Conservation (phyloP, 2,113 vertebrate genomes). For the Ardeotis arabs region DNA sequence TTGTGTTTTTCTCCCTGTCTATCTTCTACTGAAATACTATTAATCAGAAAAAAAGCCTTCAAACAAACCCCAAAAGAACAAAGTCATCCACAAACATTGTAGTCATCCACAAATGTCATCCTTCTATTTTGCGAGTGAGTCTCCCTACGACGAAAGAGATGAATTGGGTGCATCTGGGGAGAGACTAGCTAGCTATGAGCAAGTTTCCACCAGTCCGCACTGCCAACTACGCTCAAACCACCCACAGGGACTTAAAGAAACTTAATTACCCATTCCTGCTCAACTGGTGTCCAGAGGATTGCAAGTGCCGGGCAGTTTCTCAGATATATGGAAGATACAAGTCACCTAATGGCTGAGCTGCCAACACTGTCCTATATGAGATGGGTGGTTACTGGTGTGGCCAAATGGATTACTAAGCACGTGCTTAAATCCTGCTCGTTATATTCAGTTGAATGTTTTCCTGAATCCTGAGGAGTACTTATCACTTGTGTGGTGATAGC, state of each 20-base stretch:
- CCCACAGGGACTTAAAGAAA: background rate
- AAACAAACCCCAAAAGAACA: background rate
- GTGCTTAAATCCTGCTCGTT: background rate
- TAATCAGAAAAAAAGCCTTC: background rate
- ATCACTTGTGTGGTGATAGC: background rate
- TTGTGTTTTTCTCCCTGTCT: background rate
- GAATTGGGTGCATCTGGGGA: background rate
- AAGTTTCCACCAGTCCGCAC: rapidly evolving
- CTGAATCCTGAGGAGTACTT: background rate
- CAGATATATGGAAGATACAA: background rate
- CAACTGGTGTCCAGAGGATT: background rate
- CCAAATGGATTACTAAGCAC: background rate
- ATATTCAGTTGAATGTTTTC: background rate
- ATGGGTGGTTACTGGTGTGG: background rate
- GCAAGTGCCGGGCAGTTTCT: background rate
- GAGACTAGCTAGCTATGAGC: background rate
- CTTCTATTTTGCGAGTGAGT: background rate
- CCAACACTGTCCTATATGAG: background rate
- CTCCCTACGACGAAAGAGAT: background rate
- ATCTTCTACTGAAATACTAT: background rate
- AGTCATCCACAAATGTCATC: background rate
- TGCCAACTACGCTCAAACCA: background rate
- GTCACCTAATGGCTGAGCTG: background rate
- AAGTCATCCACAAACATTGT: background rate
- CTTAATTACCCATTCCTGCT: background rate